Conservation (phyloP, 2,888 invertebrate genomes). For the Mimumesa dahlbomi region DNA sequence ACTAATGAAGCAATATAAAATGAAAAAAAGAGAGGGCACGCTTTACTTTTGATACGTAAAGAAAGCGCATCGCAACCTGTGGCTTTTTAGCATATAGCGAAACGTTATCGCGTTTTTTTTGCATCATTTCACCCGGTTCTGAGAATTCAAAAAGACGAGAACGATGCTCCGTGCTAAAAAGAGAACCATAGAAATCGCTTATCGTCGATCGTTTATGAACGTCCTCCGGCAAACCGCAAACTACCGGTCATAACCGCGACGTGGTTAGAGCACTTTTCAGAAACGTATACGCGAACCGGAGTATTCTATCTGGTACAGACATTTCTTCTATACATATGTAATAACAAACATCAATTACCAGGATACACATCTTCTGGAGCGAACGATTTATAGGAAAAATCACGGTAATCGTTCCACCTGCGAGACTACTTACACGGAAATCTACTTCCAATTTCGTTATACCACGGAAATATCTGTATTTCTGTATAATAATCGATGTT, state of each 20-base stretch:
- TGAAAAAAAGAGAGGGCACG: background rate
- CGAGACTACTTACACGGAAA: no score
- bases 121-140: background rate
- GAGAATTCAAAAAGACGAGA: slow-evolving; percentile 48
- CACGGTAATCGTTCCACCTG: background rate
- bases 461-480: no score
- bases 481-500: no score
- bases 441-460: no score
- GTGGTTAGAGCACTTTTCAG: slow-evolving; percentile 52
- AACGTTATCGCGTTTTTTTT: slow-evolving; percentile 26
- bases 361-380: slow-evolving; percentile 15
- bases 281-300: slow-evolving; percentile 35
- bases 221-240: slow-evolving; percentile 63
- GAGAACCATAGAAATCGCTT: slow-evolving; percentile 54
- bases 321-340: slow-evolving; percentile 36
- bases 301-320: slow-evolving; percentile 40
- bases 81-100: slow-evolving; percentile 1
- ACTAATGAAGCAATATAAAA: no score
- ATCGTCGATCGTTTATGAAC: slow-evolving; percentile 62
- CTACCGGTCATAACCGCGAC: slow-evolving; percentile 58
- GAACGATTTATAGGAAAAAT: slow-evolving; percentile 4
- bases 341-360: slow-evolving; percentile 57
- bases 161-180: slow-evolving; percentile 19
- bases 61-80: no score
- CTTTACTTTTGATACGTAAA: background rate